Evolutionary conservation across 2,113 vertebrate species (phyloP).

Genomic region (Petromus typicus): DNA sequence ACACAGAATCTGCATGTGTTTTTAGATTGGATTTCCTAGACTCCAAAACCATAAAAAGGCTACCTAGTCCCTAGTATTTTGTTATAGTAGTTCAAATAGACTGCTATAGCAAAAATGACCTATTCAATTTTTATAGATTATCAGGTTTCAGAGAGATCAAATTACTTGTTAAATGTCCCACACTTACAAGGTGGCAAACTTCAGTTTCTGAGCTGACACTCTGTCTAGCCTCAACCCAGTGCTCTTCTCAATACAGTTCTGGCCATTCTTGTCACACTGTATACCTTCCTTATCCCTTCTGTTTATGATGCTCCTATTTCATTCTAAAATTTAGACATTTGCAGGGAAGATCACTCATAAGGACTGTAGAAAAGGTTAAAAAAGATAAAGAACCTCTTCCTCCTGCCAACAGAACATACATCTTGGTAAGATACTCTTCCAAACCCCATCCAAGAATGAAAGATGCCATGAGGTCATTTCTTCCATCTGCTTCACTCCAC

Average conservation of each 20-base stretch:
- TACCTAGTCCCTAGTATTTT: not conserved
- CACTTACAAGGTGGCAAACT: not conserved
- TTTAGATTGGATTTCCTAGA: not conserved
- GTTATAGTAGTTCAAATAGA: not conserved
- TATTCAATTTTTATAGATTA: not conserved
- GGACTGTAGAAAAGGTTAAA: slow-evolving; percentile 1
- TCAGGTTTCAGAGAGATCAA: not conserved
- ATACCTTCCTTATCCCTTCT: not conserved
- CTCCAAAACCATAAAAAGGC: not conserved
- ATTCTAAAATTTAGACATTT: slow-evolving; percentile 16
- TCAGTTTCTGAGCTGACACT: not conserved
- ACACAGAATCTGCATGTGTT: not conserved
- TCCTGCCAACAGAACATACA: not conserved
- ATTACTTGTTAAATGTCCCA: not conserved
- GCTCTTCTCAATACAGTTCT: not conserved
- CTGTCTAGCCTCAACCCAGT: not conserved
- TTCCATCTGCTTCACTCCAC: not conserved
- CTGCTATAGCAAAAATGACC: not conserved
- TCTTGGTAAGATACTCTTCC: not conserved
- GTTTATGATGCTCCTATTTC: not conserved
- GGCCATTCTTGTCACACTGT: not conserved
- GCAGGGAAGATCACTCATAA: not conserved
- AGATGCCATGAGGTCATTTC: not conserved
- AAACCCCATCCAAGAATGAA: not conserved
- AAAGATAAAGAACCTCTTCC: not conserved